phyloP scores from a whole-genome alignment of 2,888 invertebrate genomes.

The Dione juno region DNA sequence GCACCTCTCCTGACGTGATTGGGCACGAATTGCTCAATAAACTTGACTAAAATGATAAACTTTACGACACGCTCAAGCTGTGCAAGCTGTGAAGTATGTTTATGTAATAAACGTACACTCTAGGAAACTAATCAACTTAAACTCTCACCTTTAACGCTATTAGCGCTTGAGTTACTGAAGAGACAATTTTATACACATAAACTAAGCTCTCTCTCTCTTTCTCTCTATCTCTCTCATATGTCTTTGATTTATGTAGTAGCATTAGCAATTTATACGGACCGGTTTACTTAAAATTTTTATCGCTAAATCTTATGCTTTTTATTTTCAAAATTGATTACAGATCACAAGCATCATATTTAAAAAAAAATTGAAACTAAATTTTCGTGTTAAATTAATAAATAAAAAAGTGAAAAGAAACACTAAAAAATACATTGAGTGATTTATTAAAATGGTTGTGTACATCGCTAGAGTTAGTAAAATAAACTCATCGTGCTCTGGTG shows the following conservation, averaged over 20 bases:
- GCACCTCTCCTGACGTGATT: conserved; percentile 52
- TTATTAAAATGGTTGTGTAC: background rate
- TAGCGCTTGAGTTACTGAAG: conserved; percentile 33
- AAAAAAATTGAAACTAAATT: no score
- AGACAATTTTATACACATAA: conserved; percentile 21
- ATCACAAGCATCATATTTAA: no score
- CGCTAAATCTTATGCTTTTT: no score
- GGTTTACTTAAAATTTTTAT: no score
- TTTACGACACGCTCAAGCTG: conserved; percentile 55
- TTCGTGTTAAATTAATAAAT: background rate
- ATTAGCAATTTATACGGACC: no score
- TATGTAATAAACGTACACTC: conserved; percentile 44
- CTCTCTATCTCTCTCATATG: no score
- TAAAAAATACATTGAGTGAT: background rate
- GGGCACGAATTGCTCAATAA: conserved; percentile 55
- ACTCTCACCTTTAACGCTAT: conserved; percentile 45
- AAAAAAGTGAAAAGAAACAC: background rate
- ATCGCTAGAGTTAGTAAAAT: conserved; percentile 1
- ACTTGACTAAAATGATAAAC: conserved; percentile 59
- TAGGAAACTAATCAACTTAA: conserved; percentile 47
- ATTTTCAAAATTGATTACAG: no score
- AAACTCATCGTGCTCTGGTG: background rate
- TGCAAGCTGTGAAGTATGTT: conserved; percentile 25
- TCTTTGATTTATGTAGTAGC: no score
- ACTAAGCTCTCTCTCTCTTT: background rate